phyloP scores from a whole-genome alignment of 2,797 vertebrate genomes.

The Falco berigora region DNA sequence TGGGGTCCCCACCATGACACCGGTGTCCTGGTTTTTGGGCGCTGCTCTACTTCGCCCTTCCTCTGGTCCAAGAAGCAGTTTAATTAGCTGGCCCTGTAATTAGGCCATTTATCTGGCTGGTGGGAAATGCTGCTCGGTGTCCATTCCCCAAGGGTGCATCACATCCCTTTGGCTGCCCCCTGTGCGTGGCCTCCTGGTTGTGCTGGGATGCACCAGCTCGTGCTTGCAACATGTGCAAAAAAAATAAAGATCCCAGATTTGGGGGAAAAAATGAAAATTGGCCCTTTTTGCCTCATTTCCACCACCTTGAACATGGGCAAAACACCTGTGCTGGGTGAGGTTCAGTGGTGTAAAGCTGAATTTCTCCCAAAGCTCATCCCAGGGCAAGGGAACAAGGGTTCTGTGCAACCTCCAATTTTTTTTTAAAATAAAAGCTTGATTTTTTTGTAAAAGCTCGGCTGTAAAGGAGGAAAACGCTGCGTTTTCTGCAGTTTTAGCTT shows the following conservation, averaged over 20 bases:
- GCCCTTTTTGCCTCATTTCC: neutral
- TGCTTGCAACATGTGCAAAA: accelerated
- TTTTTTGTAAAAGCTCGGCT: neutral
- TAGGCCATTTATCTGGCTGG: neutral
- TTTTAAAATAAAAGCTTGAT: neutral
- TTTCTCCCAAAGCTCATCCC: neutral
- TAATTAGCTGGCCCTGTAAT: neutral
- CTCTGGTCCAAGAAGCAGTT: neutral
- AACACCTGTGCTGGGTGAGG: neutral
- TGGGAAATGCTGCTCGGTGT: neutral
- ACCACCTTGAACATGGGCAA: neutral
- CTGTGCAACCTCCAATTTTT: accelerated
- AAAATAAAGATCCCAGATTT: accelerated
- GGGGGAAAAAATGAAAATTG: accelerated
- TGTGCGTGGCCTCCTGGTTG: accelerated
- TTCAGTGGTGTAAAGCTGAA: neutral
- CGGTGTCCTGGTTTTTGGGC: neutral
- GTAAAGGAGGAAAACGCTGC: accelerated
- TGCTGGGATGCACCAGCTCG: accelerated
- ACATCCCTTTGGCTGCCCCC: accelerated
- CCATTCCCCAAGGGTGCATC: accelerated
- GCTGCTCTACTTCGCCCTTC: neutral
- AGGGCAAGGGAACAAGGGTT: neutral
- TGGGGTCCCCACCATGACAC: neutral
- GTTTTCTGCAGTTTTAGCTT: neutral